Base-by-base conservation (phyloP, 2,113 vertebrate genomes). In the Polypterus senegalus region DNA sequence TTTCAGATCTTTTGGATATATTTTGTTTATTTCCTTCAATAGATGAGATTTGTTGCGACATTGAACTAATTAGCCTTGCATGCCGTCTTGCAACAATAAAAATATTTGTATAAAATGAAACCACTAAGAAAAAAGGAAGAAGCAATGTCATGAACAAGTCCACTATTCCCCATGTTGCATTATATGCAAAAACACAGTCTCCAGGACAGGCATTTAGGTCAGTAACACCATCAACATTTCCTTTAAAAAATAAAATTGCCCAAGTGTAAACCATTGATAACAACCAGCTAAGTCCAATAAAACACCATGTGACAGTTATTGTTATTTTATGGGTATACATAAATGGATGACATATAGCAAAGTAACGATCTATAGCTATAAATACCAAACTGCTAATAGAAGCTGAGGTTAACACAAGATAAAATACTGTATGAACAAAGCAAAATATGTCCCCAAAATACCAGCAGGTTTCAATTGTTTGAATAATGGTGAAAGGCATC, bases 401-500 rank as follows among this genome's bases (percentile, higher is more conserved):
- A 47, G 46, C 48, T 47, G 57, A 57, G 9, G 54, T 59, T 44
- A 64, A 5, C 27, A 64, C 46, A 5, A 49, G 7, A 60, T 49
- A 43, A 53, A 64, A 54, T 11, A n/a, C 47, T 5, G 57, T 58
- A 56, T 52, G 43, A 11, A 64, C 9, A 47, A 44, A 48, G 4
- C 57, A 64, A 27, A 64, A 59, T n/a, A 9, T 45, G 6, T 11
- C 49, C 5, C 63, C 63, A 54, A 64, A 64, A 54, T 59, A 64
- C 63, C 57, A 64, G 43, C 49, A 64, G 9, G 49, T 54, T 52
- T 64, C 57, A 48, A 64, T 58, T 8, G 7, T 46, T 10, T 48
- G 46, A 55, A 51, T 44, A 43, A 54, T 43, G 27, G 11, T 52
- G 47, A 58, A 64, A 8, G 57, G 57, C 57, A 60, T 64, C 5